Conservation (phyloP, 1,140 invertebrate species). For the Drosophila bifasciata region DNA sequence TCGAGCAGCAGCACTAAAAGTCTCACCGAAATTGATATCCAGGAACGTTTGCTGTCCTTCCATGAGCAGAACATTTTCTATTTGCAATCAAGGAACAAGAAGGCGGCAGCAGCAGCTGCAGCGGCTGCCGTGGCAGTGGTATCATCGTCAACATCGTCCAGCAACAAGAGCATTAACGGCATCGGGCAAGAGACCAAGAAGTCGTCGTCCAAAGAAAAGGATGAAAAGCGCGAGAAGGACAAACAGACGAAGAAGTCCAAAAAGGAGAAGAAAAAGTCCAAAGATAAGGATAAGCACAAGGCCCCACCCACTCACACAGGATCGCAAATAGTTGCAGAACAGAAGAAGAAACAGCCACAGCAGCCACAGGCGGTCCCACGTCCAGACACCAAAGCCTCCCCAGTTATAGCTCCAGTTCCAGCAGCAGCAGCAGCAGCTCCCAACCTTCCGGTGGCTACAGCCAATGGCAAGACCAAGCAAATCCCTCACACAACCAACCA, state of each 20-base stretch:
- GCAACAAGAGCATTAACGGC: slow-evolving; percentile 26
- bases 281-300: slow-evolving; percentile 59
- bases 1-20: slow-evolving; percentile 46
- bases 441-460: slow-evolving; percentile 1
- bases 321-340: slow-evolving; percentile 6
- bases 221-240: slow-evolving; percentile 58
- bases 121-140: not conserved
- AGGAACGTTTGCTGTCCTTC: slow-evolving; percentile 86
- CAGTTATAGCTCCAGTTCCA: slow-evolving; percentile 1
- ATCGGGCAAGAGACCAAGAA: slow-evolving; percentile 49
- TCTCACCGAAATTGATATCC: slow-evolving; percentile 85
- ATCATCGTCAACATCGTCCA: slow-evolving; percentile 23
- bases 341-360: slow-evolving; percentile 46
- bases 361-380: slow-evolving; percentile 23
- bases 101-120: slow-evolving; percentile 59
- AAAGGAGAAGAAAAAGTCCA: slow-evolving; percentile 71
- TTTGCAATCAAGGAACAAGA: slow-evolving; percentile 86
- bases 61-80: slow-evolving; percentile 86
- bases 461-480: slow-evolving; percentile 61
- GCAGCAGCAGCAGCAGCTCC: not conserved
- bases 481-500: slow-evolving; percentile 1
- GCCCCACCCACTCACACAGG: slow-evolving; percentile 5
- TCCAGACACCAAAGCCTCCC: slow-evolving; percentile 9
- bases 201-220: slow-evolving; percentile 51
- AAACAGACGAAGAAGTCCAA: slow-evolving; percentile 68